Conservation (phyloP, 2,888 invertebrate genomes). For the Microplitis deprimator region DNA sequence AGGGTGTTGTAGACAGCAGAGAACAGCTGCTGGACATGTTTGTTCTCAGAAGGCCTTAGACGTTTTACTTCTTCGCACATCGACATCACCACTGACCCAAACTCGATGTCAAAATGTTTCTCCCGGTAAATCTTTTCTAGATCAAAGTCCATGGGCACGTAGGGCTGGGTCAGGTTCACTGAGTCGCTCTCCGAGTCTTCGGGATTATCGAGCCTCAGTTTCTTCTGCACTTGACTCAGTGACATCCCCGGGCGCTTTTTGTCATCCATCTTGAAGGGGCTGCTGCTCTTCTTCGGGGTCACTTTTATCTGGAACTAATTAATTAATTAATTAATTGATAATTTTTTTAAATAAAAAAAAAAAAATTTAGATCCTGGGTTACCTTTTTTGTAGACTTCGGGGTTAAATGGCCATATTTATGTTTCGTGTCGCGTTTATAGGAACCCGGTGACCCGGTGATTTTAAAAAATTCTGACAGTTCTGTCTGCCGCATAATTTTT, state of each 20-base stretch:
- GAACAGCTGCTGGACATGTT: slow-evolving; percentile 1
- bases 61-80: background rate
- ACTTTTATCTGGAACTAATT: background rate
- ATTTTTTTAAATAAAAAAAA: background rate
- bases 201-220: background rate
- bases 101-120: background rate
- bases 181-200: background rate
- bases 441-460: background rate
- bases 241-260: background rate
- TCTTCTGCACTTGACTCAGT: background rate
- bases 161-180: background rate
- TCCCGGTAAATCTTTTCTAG: background rate
- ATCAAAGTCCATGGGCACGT: background rate
- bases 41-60: background rate
- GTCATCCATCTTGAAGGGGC: background rate
- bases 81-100: background rate
- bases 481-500: background rate
- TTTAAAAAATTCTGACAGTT: slow-evolving; percentile 5
- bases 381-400: background rate
- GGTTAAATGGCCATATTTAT: background rate
- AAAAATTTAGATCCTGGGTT: background rate
- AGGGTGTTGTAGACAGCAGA: slow-evolving; percentile 9
- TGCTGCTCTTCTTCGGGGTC: background rate
- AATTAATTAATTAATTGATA: background rate
- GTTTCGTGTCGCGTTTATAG: background rate